Evolutionary conservation across 1,140 invertebrate genomes (phyloP), one percentile per base, ranked within the genome.

Genomic region (Drosophila prosaltans): DNA sequence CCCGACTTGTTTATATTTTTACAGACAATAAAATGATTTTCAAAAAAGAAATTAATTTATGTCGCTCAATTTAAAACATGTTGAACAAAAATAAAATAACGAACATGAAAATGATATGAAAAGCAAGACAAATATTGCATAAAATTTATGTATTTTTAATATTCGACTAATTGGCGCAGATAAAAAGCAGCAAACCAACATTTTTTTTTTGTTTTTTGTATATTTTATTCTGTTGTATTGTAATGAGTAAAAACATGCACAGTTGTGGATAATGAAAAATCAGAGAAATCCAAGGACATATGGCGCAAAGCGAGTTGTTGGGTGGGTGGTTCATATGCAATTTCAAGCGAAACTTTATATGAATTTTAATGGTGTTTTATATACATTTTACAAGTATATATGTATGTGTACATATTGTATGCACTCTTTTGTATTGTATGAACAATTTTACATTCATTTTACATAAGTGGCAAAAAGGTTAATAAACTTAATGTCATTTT

Each of bases 91-190:
- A 8, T 16, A 48, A 32, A 16, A 75, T 28, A 57, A 69, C 66
- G 70, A 76, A 69, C 65, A 75, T 41, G 21, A 24, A 24, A 36
- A 36, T 39, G 57, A 24, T 59, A 26, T 51, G 45, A 51, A 51
- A 51, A 10, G 32, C 57, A 65, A 62, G 32, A 58, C 55, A 80
- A 83, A 83, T 72, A 86, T 78, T 72, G 62, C 55, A 73, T 48
- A 48, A 73, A 81, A 84, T 89, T 84, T 81, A 89, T 89, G 81
- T 80, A 74, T 84, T 84, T 89, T 89, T 90, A 89, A 89, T 89
- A 81, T 78, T 80, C 78, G 74, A 89, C 84, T 90, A 89, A 89
- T 89, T 89, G 84, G 76, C 72, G 69, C 72, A 60, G 85, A 84
- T 89, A 90, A 89, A 81, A 78, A 59, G 63, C 55, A 40, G 64